These are phyloP conservation scores for Gobiocypris rarus DNA, from an alignment of 2,113 vertebrate genomes.

Conservation along the genomic window DNA sequence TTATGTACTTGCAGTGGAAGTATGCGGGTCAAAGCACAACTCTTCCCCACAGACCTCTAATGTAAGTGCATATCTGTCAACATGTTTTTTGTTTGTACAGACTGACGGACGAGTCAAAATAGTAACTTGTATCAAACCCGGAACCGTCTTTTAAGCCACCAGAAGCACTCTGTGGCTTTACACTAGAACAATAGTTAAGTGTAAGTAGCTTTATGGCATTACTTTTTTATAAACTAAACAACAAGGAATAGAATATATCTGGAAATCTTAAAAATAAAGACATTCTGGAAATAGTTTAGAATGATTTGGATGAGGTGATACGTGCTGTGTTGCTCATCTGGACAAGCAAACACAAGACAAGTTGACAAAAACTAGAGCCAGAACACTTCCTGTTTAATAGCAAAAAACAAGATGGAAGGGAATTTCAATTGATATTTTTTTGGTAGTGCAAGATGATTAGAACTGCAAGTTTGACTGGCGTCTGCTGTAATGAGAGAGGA, in stretches of 20 bases:
- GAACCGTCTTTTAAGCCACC: not conserved
- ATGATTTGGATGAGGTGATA: not conserved
- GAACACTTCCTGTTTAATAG: too few relatives aligned
- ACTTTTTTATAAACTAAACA: not conserved
- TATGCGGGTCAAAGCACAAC: not conserved
- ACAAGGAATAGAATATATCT: not conserved
- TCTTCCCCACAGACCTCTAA: not conserved
- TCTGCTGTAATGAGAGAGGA: conserved; percentile 12
- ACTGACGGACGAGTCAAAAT: not conserved
- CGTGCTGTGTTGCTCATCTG: not conserved
- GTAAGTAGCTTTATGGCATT: not conserved
- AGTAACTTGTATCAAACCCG: not conserved
- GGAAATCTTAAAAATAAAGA: not conserved
- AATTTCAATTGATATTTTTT: not conserved
- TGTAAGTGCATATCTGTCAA: not conserved
- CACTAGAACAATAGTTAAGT: not conserved
- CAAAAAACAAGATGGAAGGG: not conserved
- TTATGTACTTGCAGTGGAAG: not conserved
- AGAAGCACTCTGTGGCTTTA: not conserved
- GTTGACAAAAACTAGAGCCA: not conserved
- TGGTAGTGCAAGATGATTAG: conserved; percentile 28
- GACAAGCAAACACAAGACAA: not conserved
- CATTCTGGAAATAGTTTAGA: not conserved
- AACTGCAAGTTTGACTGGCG: conserved; percentile 17
- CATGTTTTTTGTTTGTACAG: not conserved